Evolutionary conservation across 2,888 invertebrate species (phyloP).

Genomic region (Argyra leucocephala): DNA sequence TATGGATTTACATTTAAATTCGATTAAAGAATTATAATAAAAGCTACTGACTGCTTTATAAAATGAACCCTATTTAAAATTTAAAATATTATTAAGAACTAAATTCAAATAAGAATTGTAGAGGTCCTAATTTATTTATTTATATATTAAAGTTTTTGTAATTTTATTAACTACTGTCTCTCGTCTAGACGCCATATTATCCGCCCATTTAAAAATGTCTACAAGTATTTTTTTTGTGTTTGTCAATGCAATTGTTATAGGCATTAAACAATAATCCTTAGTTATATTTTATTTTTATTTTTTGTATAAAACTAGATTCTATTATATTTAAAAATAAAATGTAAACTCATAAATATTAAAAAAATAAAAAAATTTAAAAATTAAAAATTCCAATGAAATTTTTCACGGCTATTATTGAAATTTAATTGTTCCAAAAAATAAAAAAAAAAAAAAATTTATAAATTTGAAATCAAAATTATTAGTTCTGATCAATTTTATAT

Average conservation of each 20-base stretch:
- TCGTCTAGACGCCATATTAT: slow-evolving; percentile 2
- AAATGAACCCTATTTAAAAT: too few species aligned
- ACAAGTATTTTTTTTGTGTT: too few species aligned
- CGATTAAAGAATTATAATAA: too few species aligned
- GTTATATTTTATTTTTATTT: too few species aligned
- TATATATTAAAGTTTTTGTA: not conserved
- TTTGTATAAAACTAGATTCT: too few species aligned
- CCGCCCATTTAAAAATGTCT: not conserved
- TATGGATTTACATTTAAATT: too few species aligned
- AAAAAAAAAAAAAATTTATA: not conserved
- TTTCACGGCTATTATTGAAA: slow-evolving; percentile 4
- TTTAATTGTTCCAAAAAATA: not conserved
- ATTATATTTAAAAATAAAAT: too few species aligned
- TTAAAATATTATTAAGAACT: too few species aligned
- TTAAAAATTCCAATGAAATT: not conserved
- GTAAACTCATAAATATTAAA: too few species aligned
- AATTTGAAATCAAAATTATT: not conserved
- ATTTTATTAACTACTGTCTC: not conserved
- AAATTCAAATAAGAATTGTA: not conserved
- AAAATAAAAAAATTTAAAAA: not conserved
- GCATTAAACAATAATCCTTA: too few species aligned
- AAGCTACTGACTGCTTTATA: too few species aligned
- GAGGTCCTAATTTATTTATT: not conserved
- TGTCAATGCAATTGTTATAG: too few species aligned
- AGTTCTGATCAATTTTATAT: not conserved